Evolutionary conservation across 2,888 invertebrate species (phyloP), one percentile per base, ranked within the genome.

Genomic region (Autographa gamma): DNA sequence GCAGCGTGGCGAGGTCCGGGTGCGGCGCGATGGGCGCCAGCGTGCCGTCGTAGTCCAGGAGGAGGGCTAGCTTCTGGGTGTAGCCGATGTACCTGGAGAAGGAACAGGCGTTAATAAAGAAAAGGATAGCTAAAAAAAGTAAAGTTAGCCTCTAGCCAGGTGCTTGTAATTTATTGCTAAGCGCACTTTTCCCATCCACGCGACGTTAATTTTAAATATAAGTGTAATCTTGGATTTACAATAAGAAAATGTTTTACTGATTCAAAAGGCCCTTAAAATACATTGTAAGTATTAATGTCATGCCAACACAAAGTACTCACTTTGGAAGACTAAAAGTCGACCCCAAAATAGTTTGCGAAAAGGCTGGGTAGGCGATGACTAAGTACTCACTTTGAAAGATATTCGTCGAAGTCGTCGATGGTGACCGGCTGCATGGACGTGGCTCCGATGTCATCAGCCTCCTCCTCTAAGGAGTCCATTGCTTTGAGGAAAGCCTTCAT

Each of bases 391-490:
- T 98, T 98, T 76, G 98, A 97, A 69, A 98, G 95, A 88, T 98
- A 98, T 90, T 98, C 98, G 88, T 98, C 98, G 88, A 98, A 98
- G 91, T 98, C 98, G 85, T 98, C 98, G 86, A 98, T 97, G 8
- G 98, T 98, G n/a, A 98, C 98, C 0, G 98, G 98, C 78, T 98
- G 98, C 97, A 98, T 98, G 34, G 97, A 97, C 0, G 98, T 98
- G 5, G 98, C 97, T 16, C 98, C 97, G 64, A 98, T 97, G 77
- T 98, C 98, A 83, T 98, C 98, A n/a, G 96, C 96, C 77, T 97
- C 97, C 83, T 98, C 98, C 80, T 97, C 97, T 60, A 98, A 90
- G 0, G 98, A 98, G 68, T 98, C 98, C 97, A 98, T 98, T 0
- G 98, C 98, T 83, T 98, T 97, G 56, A 98, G 96, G 94, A 98